Evolutionary conservation across 2,888 invertebrate genomes (phyloP).

Genomic region (Autographa gamma): DNA sequence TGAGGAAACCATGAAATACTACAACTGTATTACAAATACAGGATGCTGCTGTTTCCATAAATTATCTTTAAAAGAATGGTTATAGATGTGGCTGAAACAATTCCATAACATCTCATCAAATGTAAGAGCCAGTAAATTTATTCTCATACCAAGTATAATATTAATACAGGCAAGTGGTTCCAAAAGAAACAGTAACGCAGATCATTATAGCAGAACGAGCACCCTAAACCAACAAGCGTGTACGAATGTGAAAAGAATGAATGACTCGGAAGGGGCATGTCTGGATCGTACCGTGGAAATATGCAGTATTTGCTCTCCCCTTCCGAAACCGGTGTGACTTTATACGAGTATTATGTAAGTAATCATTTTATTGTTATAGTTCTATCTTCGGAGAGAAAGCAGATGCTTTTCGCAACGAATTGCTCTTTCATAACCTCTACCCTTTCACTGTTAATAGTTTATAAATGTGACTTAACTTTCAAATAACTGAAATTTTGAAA

Average conservation of each 20-base stretch:
- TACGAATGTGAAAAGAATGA: slow-evolving; percentile 4
- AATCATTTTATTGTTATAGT: slow-evolving; percentile 2
- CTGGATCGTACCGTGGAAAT: slow-evolving; percentile 2
- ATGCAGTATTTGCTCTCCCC: slow-evolving; percentile 3
- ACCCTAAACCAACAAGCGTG: slow-evolving; percentile 2
- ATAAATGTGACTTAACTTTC: not conserved
- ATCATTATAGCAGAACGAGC: not conserved
- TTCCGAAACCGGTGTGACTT: slow-evolving; percentile 1
- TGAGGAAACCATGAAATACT: not conserved
- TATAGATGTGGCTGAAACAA: no score
- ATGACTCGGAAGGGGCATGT: slow-evolving; percentile 4
- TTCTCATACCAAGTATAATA: not conserved
- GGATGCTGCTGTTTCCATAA: no score
- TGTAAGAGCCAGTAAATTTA: not conserved
- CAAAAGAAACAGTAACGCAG: not conserved
- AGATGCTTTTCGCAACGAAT: not conserved
- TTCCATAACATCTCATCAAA: not conserved
- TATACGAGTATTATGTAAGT: slow-evolving; percentile 1
- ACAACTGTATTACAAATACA: not conserved
- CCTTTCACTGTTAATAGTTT: not conserved
- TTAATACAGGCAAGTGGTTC: not conserved
- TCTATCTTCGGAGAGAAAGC: not conserved
- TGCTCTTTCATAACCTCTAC: not conserved
- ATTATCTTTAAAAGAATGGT: no score
- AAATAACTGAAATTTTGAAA: not conserved